Evolutionary conservation across 2,888 invertebrate genomes (phyloP), one percentile per base, ranked within the genome.

Genomic region (Parnassius apollo): DNA sequence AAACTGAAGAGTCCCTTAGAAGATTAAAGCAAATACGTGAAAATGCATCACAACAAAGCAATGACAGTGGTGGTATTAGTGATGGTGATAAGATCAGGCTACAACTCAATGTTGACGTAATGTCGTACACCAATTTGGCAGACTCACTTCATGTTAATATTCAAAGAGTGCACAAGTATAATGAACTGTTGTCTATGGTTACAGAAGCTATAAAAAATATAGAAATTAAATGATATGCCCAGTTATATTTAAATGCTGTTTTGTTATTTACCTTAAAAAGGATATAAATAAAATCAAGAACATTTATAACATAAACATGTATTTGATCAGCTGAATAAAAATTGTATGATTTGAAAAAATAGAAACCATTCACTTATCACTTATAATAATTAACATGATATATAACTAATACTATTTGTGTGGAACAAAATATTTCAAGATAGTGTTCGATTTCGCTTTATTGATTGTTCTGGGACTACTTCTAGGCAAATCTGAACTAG

Each of bases 61-160:
- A 81, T 63, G 94, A 93, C 66, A 88, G 80, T 68, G 92, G 92
- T 54, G 94, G 94, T n/a, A 88, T 94, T 68, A 95, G 94, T 42
- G 99, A 99, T 79, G 98, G 98, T 80, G 97, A 98, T 80, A 99
- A 99, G 89, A 99, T 99, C 78, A 93, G 98, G 53, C 93, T 96
- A 64, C 99, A 99, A 82, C 93, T 99, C 45, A 94, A 95, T 71
- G 94, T 98, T 22, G 99, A 99, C 87, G 96, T 98, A 1, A 92
- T 93, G 52, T 93, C 94, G 68, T 98, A 96, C 83, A 93, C 94
- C 13, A 88, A 93, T 69, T 93, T 94, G 77, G 92, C 94, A 44
- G 87, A 91, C 62, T 86, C 90, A n/a, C 80, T 94, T 25, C 85
- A 86, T 54, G 84, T 95, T 61, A 82, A 93, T 80, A 87, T 93